A percentile compares a stretch with the other conserved stretches of the same genome.
phyloP scores from a whole-genome alignment of 2,797 vertebrate species.

The Denticeps clupeoides region DNA sequence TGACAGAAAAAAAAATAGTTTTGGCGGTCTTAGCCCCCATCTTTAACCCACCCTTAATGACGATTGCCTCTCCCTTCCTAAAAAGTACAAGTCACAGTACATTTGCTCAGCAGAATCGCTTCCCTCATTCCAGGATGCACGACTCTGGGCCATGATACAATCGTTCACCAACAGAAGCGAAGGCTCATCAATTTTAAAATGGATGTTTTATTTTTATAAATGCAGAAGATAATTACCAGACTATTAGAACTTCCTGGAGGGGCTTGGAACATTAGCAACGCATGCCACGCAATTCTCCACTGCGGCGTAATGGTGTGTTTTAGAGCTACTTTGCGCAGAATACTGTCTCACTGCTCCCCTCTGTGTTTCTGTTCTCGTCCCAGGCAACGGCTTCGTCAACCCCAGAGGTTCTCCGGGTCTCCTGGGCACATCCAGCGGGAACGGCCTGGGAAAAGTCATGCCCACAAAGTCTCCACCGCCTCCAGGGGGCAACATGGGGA shows the following conservation, averaged over 20 bases:
- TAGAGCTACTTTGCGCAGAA: conserved; percentile 18
- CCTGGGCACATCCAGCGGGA: conserved; percentile 77
- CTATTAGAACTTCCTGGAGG: conserved; percentile 70
- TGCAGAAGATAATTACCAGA: conserved; percentile 58
- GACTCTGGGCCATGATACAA: conserved; percentile 51
- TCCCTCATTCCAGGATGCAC: conserved; percentile 52
- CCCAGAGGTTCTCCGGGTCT: conserved; percentile 87
- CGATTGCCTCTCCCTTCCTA: conserved; percentile 48
- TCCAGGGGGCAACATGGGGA: conserved; percentile 79
- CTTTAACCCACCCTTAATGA: conserved; percentile 49
- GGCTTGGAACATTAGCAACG: conserved; percentile 61
- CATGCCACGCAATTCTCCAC: conserved; percentile 45
- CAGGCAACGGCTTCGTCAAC: conserved; percentile 96
- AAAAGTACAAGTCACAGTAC: conserved; percentile 63
- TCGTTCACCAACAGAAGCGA: conserved; percentile 62
- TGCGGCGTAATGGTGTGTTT: conserved; percentile 41
- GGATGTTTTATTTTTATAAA: conserved; percentile 70
- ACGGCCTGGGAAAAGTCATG: conserved; percentile 90
- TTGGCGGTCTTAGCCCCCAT: no score
- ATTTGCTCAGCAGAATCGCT: conserved; percentile 63
- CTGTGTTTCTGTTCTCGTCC: background rate
- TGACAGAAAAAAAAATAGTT: no score
- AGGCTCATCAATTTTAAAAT: conserved; percentile 71
- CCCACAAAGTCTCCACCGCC: conserved; percentile 94
- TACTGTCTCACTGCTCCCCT: background rate